Percentiles rank a stretch among this genome's conserved stretches.
Evolutionary conservation across 2,113 vertebrate genomes (phyloP).

Genomic region (Lepus americanus): DNA sequence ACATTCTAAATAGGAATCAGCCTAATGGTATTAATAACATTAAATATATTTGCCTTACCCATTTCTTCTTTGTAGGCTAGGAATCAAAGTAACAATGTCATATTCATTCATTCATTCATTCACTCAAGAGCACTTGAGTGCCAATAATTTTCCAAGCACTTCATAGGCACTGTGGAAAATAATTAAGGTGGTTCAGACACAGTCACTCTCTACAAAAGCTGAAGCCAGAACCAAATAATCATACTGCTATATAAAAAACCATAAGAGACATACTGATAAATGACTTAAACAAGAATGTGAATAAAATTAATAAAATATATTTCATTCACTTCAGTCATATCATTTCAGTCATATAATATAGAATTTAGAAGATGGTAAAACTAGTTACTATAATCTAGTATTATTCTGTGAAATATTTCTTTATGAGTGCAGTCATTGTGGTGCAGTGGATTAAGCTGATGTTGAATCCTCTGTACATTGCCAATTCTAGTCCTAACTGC

Average conservation of each 20-base stretch:
- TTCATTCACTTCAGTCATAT: neutral
- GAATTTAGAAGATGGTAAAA: neutral
- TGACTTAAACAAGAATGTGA: conserved; percentile 24
- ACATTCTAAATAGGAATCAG: neutral
- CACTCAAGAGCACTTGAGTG: neutral
- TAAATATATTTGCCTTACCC: conserved; percentile 3
- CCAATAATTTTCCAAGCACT: neutral
- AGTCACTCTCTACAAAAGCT: neutral
- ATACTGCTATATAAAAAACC: neutral
- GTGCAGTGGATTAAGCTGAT: too few species aligned
- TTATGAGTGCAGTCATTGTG: too few species aligned
- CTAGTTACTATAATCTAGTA: neutral
- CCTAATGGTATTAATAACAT: neutral
- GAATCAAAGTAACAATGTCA: neutral
- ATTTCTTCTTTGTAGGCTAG: neutral
- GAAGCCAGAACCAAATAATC: neutral
- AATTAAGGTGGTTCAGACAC: neutral
- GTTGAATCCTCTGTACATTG: too few species aligned
- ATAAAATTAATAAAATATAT: conserved; percentile 28
- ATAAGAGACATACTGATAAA: neutral
- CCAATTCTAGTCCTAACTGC: too few species aligned
- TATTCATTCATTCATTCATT: conserved; percentile 13
- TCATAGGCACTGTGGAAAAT: neutral
- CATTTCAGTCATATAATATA: conserved; percentile 38
- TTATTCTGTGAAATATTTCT: neutral